phyloP scores from a whole-genome alignment of 2,797 vertebrate genomes.

The Microcaecilia unicolor region DNA sequence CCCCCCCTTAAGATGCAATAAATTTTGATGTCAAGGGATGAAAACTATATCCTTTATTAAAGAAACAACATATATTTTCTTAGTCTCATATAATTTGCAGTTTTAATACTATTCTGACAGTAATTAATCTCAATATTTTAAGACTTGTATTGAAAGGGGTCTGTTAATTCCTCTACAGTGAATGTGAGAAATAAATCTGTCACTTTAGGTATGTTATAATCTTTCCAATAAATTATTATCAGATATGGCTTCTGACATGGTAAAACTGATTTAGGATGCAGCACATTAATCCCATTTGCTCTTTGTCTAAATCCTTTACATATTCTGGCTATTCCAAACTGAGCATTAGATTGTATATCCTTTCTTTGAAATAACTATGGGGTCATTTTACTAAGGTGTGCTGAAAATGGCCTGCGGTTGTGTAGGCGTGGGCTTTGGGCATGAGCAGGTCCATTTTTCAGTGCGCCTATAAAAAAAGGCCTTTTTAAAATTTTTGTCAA shows the following conservation, averaged over 20 bases:
- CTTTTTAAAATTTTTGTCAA: too few species aligned
- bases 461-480: too few species aligned
- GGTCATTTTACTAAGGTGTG: too few species aligned
- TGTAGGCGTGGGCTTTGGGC: too few species aligned
- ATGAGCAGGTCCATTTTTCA: too few species aligned
- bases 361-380: too few species aligned
- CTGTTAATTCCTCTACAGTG: conserved; percentile 14
- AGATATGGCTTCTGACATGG: too few species aligned
- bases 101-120: conserved; percentile 28
- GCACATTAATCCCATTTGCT: background rate
- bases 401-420: too few species aligned
- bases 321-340: conserved; percentile 6
- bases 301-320: conserved; percentile 16
- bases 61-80: conserved; percentile 36
- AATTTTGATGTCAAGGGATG: conserved; percentile 36
- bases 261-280: background rate
- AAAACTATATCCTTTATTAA: conserved; percentile 39
- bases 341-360: too few species aligned
- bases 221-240: conserved; percentile 1
- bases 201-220: too few species aligned
- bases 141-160: conserved; percentile 18
- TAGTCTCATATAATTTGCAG: conserved; percentile 31
- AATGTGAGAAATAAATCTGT: too few species aligned
- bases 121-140: conserved; percentile 33
- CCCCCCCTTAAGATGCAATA: conserved; percentile 29